These are phyloP conservation scores for Semotilus atromaculatus DNA, from an alignment of 2,797 vertebrate species.

Conservation along the genomic window DNA sequence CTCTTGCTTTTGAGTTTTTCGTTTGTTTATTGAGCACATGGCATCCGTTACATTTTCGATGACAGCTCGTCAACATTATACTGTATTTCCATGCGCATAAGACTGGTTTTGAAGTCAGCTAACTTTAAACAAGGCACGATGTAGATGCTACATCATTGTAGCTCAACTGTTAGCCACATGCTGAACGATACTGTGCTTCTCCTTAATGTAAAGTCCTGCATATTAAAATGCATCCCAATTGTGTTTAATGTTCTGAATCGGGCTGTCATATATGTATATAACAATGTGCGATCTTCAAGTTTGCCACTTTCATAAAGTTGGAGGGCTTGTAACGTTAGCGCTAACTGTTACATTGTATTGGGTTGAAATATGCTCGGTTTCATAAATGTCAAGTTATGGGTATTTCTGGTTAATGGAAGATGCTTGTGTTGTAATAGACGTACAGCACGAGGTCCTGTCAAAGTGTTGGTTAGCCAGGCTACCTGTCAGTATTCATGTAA, in stretches of 20 bases:
- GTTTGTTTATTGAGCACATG: background rate
- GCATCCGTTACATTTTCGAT: background rate
- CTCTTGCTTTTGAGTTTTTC: conserved; percentile 23
- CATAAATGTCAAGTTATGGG: background rate
- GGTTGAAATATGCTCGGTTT: background rate
- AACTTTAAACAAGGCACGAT: conserved; percentile 18
- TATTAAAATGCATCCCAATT: background rate
- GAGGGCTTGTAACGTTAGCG: background rate
- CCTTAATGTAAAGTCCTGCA: background rate
- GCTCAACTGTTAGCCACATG: conserved; percentile 29
- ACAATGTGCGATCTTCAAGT: background rate
- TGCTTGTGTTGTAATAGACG: too few species aligned
- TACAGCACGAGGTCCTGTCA: background rate
- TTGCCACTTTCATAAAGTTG: background rate
- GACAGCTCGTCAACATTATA: too few species aligned
- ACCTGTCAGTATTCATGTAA: background rate
- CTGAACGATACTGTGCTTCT: background rate
- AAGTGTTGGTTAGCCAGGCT: background rate
- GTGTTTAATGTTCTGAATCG: background rate
- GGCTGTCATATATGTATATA: background rate
- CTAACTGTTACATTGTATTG: background rate
- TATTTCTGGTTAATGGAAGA: background rate
- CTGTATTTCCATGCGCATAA: background rate
- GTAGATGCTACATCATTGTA: conserved; percentile 44
- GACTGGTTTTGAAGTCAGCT: background rate